Evolutionary conservation across 2,113 vertebrate species (phyloP).

Genomic region (Sebastes schlegelii): DNA sequence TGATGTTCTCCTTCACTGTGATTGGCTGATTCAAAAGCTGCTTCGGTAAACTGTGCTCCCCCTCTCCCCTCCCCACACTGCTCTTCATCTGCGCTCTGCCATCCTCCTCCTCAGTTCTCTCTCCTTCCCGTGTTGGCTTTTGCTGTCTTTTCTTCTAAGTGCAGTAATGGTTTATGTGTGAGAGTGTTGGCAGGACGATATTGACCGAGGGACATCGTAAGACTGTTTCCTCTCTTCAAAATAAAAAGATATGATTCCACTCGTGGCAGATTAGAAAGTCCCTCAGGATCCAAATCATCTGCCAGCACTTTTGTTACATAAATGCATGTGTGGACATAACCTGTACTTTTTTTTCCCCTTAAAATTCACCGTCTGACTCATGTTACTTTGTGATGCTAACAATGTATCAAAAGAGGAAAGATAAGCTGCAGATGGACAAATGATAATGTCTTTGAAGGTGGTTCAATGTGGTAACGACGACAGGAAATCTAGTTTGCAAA

Average conservation of each 20-base stretch:
- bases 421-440: slow-evolving; percentile 69
- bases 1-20: slow-evolving; percentile 86
- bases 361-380: slow-evolving; percentile 54
- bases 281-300: slow-evolving; percentile 54
- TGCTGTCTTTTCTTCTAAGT: slow-evolving; percentile 52
- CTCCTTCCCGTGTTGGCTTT: slow-evolving; percentile 51
- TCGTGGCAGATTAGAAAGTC: slow-evolving; percentile 33
- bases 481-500: slow-evolving; percentile 52
- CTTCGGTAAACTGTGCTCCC: slow-evolving; percentile 82
- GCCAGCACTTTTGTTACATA: slow-evolving; percentile 66
- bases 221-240: slow-evolving; percentile 40
- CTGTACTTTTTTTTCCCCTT: slow-evolving; percentile 57
- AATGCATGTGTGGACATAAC: slow-evolving; percentile 63
- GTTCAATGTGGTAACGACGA: slow-evolving; percentile 59
- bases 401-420: slow-evolving; percentile 63
- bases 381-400: slow-evolving; percentile 71
- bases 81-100: slow-evolving; percentile 70
- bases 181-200: slow-evolving; percentile 59
- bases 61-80: slow-evolving; percentile 43
- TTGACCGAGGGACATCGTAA: slow-evolving; percentile 42
- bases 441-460: slow-evolving; percentile 56
- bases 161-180: slow-evolving; percentile 57
- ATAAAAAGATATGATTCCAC: slow-evolving; percentile 18
- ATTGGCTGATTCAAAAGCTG: slow-evolving; percentile 84
- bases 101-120: slow-evolving; percentile 52